Percentiles rank a stretch among this genome's conserved stretches.
These are phyloP conservation scores for Ellobius talpinus DNA, from an alignment of 2,113 vertebrate genomes.

Conservation along the genomic window DNA sequence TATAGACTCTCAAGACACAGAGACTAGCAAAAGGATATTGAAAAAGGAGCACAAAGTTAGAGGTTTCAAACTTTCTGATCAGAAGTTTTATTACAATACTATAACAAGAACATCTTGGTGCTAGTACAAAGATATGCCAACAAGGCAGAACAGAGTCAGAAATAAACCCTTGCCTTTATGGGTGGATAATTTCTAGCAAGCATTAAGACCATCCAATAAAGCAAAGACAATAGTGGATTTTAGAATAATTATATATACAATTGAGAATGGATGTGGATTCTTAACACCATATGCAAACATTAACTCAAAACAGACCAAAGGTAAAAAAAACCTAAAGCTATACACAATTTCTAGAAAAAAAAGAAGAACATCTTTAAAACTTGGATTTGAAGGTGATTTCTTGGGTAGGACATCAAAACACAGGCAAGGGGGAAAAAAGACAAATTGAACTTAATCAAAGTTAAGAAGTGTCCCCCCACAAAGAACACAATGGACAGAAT, in stretches of 20 bases:
- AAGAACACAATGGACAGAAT: not conserved
- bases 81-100: constrained; percentile 11
- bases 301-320: constrained; percentile 31
- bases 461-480: not conserved
- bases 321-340: not conserved
- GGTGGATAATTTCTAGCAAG: not conserved
- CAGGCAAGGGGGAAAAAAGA: not conserved
- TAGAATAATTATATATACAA: not conserved
- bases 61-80: constrained; percentile 3
- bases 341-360: constrained; percentile 26
- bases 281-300: not conserved
- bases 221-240: not conserved
- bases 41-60: not conserved
- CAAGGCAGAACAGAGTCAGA: not conserved
- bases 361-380: not conserved
- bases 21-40: not conserved
- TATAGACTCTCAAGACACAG: constrained; percentile 4
- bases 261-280: not conserved
- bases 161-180: not conserved
- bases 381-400: not conserved
- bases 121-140: not conserved
- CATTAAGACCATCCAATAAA: not conserved
- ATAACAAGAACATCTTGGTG: constrained; percentile 3
- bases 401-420: not conserved
- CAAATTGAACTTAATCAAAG: not conserved